These are phyloP conservation scores for Brachymystax lenok DNA, from an alignment of 2,797 vertebrate species.

Conservation along the genomic window DNA sequence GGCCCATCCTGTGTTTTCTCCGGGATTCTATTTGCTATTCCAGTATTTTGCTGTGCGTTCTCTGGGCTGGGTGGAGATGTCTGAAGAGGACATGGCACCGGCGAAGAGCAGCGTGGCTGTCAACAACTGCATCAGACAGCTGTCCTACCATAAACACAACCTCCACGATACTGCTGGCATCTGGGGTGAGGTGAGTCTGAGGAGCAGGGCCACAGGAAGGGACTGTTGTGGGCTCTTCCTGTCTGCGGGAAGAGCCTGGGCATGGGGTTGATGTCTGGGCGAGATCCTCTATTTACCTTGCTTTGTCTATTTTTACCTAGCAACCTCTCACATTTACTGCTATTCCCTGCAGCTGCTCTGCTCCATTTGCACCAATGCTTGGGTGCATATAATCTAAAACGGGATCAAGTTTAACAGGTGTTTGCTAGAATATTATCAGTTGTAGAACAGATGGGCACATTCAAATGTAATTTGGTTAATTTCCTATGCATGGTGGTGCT, in stretches of 20 bases:
- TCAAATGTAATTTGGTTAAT: no score
- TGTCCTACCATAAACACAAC: conserved; percentile 88
- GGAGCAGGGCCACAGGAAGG: no score
- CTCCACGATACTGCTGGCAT: conserved; percentile 86
- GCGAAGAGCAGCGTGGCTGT: conserved; percentile 90
- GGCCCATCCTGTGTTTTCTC: conserved; percentile 12
- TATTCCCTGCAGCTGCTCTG: neutral
- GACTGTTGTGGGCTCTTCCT: neutral
- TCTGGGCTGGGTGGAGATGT: conserved; percentile 95
- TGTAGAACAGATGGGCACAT: no score
- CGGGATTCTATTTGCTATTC: neutral
- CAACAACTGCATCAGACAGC: conserved; percentile 93
- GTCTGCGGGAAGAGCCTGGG: neutral
- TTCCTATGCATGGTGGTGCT: no score
- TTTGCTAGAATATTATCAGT: no score
- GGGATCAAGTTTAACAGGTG: no score
- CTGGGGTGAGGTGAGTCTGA: conserved; percentile 83
- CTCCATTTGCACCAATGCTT: no score
- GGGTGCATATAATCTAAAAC: no score
- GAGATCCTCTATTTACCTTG: neutral
- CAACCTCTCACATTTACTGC: neutral
- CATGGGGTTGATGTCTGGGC: neutral
- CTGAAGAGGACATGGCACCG: conserved; percentile 90
- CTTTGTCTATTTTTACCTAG: neutral
- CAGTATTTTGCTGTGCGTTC: conserved; percentile 91